Evolutionary conservation across 2,797 vertebrate genomes (phyloP).

Genomic region (Malacoraja senta): DNA sequence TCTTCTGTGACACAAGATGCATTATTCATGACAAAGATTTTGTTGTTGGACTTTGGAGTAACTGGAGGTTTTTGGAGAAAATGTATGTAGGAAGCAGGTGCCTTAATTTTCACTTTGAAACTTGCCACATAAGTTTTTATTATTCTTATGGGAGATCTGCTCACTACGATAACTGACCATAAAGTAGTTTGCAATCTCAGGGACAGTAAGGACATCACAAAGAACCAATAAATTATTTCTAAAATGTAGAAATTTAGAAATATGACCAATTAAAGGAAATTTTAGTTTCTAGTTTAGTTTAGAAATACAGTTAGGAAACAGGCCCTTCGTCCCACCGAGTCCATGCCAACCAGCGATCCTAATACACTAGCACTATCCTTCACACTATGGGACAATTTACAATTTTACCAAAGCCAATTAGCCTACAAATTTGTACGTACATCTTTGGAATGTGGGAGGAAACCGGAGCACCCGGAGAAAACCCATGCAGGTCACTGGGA

Average conservation of each 20-base stretch:
- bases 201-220: neutral
- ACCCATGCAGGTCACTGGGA: too few relatives aligned
- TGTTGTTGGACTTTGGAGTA: too few relatives aligned
- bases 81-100: neutral
- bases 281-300: too few relatives aligned
- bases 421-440: too few relatives aligned
- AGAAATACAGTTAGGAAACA: too few relatives aligned
- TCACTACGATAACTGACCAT: neutral
- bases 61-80: neutral
- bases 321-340: too few relatives aligned
- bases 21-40: neutral
- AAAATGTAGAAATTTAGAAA: neutral
- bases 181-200: neutral
- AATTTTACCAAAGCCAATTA: too few relatives aligned
- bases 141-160: neutral
- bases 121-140: neutral
- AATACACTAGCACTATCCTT: too few relatives aligned
- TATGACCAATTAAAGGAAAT: neutral
- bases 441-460: too few relatives aligned
- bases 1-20: neutral
- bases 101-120: neutral
- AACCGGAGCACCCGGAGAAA: too few relatives aligned
- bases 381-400: too few relatives aligned
- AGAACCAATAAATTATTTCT: neutral
- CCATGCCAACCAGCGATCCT: too few relatives aligned